Base-by-base conservation (phyloP, 2,113 vertebrate genomes). In the Ia io region DNA sequence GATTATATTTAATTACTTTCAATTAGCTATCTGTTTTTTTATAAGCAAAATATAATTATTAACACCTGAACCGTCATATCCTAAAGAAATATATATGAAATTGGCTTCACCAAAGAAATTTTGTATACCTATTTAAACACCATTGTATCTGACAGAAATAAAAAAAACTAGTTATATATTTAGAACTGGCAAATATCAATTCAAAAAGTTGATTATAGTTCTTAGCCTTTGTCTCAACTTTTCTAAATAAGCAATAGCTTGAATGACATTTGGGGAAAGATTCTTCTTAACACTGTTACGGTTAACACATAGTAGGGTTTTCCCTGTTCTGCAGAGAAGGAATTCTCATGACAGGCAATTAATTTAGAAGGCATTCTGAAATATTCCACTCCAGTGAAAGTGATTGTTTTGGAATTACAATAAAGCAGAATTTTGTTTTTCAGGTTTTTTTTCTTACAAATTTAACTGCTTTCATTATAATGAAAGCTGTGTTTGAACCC, bases 1-100 rank as follows among this genome's bases (percentile, higher is more conserved):
- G 32, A 25, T 86, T 88, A 6, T 73, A 59, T 70, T 51, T n/a
- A 42, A 80, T 94, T 67, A 77, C 9, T 78, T 71, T 80, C 17
- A 71, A 2, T 82, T 23, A 56, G 11, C 22, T 80, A 82, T 76
- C 25, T 49, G 20, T 61, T 32, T 37, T 25, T 63, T 35, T 28
- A 37, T 51, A 7, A 35, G 51, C 71, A 96, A 87, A 89, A 49
- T 22, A 77, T 51, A 76, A 42, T 32, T 44, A 63, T 18, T 49
- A 76, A 42, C 20, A 70, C 22, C 11, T 56, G 28, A 70, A 28
- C 51, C 67, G 63, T 37, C 35, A 9, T 44, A n/a, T 23, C 13
- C 13, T 42, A 69, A 30, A 80, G 13, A 65, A 77, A 51, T 56
- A 14, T 13, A 25, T 40, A 1, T 82, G 86, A 49, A 78, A n/a